Base-by-base conservation (phyloP, 2,888 invertebrate species). In the Drosophila neoperkinsi region DNA sequence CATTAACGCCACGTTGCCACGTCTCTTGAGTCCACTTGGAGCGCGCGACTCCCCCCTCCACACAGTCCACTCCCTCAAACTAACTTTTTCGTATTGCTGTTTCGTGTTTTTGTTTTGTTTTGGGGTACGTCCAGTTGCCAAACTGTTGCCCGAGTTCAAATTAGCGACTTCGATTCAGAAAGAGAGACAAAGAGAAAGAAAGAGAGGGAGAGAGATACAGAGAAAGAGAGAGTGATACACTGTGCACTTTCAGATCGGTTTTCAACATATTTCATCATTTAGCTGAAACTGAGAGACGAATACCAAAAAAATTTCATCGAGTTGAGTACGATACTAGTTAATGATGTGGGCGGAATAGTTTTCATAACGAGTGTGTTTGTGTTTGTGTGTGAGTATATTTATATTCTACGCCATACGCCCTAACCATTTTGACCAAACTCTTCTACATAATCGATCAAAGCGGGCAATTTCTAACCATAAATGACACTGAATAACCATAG, bases 1-100 rank as follows among this genome's bases (percentile, higher is more conserved):
- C 90, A 88, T 88, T 88, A 88, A 89, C 90, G 87, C 88, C 74
- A 73, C 70, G 80, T 85, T 83, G 79, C 87, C 76, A 79, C 62
- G 46, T 77, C 71, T 64, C 31, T 30, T 38, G 21, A 28, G 9
- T 50, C 41, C 38, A 46, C 46, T 46, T 46, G 46, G 46, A 9
- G 46, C 0, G 46, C 9, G 13, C 34, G 13, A 34, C 34, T 11
- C 41, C 25, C 36, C 36, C 34, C 58, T 30, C 10, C 33, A 16
- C 11, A 6, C 21, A 13, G 18, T 33, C 33, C 36, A 25, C 6
- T 10, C 33, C 36, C 31, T n/a, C 5, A 7, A 28, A 36, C 34
- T 36, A 28, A 21, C 21, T 25, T 21, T 16, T 52, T 43, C 55
- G 46, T 51, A 9, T 74, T 64, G 33, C 38, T 58, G 21, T 57